Evolutionary conservation across 92 coral and sea anemone genomes (phyloP).

Genomic region (Palythoa grandis): DNA sequence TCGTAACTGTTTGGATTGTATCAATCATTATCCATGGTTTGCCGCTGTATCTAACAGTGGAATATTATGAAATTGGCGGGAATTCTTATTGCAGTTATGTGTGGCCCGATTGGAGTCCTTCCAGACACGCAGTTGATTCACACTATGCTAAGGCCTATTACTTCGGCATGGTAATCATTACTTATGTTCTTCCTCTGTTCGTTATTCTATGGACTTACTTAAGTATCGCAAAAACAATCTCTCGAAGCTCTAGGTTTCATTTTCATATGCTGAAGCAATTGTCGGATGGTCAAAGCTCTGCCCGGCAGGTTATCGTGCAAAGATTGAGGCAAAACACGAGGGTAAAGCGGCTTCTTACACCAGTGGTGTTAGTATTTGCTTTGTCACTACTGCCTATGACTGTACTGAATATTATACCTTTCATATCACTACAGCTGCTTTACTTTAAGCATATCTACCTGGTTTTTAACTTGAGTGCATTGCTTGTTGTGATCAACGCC

Average conservation of each 20-base stretch:
- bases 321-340: constrained; percentile 62
- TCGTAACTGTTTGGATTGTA: constrained; percentile 55
- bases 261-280: constrained; percentile 30
- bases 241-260: constrained; percentile 23
- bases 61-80: constrained; percentile 45
- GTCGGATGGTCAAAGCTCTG: constrained; percentile 14
- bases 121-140: background rate
- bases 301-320: constrained; percentile 20
- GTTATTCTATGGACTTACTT: constrained; percentile 36
- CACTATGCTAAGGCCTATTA: constrained; percentile 5
- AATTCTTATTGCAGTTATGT: background rate
- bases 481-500: constrained; percentile 51
- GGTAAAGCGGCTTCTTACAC: constrained; percentile 63
- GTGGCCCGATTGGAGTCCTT: constrained; percentile 10
- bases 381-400: constrained; percentile 58
- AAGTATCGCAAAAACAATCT: constrained; percentile 15
- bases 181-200: constrained; percentile 13
- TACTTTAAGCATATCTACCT: constrained; percentile 40
- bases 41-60: constrained; percentile 68
- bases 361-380: constrained; percentile 70
- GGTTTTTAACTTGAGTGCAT: constrained; percentile 38
- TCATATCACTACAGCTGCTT: background rate
- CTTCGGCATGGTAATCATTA: background rate
- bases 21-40: constrained; percentile 61
- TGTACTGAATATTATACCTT: constrained; percentile 19